phyloP scores from a whole-genome alignment of 2,113 vertebrate species.

The Campylomormyrus tamandua region DNA sequence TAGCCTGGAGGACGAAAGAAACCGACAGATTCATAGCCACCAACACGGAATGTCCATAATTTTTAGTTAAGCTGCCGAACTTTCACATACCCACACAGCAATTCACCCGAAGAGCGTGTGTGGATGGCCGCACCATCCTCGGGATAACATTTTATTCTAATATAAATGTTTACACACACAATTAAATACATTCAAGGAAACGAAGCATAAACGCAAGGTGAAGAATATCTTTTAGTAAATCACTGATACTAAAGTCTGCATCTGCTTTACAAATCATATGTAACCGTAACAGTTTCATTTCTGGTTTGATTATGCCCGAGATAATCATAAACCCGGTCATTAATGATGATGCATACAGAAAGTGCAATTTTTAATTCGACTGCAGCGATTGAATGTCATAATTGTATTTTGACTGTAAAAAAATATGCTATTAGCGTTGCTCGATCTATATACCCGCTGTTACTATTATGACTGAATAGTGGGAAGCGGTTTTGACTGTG shows the following conservation, averaged over 20 bases:
- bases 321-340: background rate
- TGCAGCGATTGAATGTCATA: background rate
- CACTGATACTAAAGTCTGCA: background rate
- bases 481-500: background rate
- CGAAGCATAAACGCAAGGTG: background rate
- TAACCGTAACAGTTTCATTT: background rate
- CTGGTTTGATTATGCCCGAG: background rate
- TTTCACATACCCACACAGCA: background rate
- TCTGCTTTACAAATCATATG: background rate
- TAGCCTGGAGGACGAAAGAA: slow-evolving; percentile 58
- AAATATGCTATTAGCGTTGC: background rate
- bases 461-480: background rate
- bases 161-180: background rate
- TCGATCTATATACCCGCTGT: background rate
- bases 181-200: background rate
- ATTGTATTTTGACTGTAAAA: background rate
- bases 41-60: background rate
- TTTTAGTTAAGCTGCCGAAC: background rate
- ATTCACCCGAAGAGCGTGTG: background rate
- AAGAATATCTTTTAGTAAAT: background rate
- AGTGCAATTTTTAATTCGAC: background rate
- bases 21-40: background rate
- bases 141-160: background rate
- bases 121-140: background rate
- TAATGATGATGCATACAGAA: background rate